A percentile compares a stretch with the other conserved stretches of the same genome.
Conservation (phyloP, 2,113 vertebrate species). For the Coptodon bakossiorum region DNA sequence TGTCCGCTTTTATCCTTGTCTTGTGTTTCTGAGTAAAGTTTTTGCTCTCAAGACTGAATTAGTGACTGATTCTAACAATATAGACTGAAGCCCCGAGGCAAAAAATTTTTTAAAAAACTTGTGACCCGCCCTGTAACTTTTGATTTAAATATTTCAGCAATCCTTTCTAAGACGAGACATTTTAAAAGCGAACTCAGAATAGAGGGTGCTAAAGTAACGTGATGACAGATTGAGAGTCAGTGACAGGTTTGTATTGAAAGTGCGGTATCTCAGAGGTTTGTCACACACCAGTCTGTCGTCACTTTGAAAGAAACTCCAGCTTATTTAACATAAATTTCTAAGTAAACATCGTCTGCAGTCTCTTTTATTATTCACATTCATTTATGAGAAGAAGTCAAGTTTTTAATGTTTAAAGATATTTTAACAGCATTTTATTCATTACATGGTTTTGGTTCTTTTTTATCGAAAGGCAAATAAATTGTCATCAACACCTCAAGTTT, state of each 20-base stretch:
- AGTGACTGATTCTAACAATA: not conserved
- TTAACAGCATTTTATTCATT: not conserved
- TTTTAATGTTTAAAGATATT: not conserved
- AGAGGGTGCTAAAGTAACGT: not conserved
- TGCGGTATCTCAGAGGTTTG: not conserved
- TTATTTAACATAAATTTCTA: not conserved
- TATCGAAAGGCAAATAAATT: not conserved
- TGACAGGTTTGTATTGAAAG: not conserved
- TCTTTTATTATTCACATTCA: not conserved
- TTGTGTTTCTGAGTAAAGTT: not conserved
- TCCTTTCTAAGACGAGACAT: not conserved
- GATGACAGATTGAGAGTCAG: not conserved
- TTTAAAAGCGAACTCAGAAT: not conserved
- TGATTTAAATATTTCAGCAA: not conserved
- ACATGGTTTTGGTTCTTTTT: not conserved
- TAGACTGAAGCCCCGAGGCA: not conserved
- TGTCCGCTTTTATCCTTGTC: not conserved
- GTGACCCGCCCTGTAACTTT: not conserved
- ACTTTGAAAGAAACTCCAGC: not conserved
- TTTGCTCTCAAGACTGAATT: not conserved
- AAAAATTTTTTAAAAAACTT: fast-evolving
- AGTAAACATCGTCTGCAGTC: not conserved
- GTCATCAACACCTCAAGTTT: not conserved
- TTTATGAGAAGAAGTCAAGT: conserved; percentile 5
- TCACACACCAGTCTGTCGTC: not conserved